Conservation (phyloP, 2,113 vertebrate species). For the Labeo rohita region DNA sequence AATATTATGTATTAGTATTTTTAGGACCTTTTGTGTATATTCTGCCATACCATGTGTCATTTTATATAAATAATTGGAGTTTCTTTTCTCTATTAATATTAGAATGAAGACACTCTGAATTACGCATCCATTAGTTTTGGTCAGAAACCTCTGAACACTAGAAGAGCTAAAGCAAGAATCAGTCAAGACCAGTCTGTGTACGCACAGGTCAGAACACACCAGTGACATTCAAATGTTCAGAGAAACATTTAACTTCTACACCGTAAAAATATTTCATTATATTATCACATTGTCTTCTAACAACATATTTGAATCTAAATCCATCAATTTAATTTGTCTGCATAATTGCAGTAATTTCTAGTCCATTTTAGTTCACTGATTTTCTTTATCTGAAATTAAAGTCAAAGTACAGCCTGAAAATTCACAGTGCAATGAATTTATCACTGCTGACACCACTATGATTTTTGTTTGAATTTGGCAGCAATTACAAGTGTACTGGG, state of each 20-base stretch:
- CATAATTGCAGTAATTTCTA: too few species aligned
- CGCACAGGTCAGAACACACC: not conserved
- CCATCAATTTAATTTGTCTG: too few species aligned
- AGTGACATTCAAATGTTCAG: not conserved
- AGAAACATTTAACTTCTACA: not conserved
- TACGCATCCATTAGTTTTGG: not conserved
- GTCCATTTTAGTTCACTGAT: too few species aligned
- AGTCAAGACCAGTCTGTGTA: conserved; percentile 1
- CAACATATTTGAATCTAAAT: too few species aligned
- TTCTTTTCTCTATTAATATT: not conserved
- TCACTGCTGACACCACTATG: too few species aligned
- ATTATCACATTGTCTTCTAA: too few species aligned
- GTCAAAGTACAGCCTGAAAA: too few species aligned
- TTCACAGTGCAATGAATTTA: too few species aligned
- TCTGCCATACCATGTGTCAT: not conserved
- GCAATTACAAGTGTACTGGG: too few species aligned
- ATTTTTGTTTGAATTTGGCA: too few species aligned
- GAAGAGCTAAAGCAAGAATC: not conserved
- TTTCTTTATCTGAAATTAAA: too few species aligned
- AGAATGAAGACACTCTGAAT: not conserved
- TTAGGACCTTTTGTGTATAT: not conserved
- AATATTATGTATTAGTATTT: too few species aligned
- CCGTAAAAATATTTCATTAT: not conserved
- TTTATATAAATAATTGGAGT: not conserved
- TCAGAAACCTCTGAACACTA: conserved; percentile 2